phyloP scores from a whole-genome alignment of 2,797 vertebrate genomes.

The Petrocephalus schoutedeni region DNA sequence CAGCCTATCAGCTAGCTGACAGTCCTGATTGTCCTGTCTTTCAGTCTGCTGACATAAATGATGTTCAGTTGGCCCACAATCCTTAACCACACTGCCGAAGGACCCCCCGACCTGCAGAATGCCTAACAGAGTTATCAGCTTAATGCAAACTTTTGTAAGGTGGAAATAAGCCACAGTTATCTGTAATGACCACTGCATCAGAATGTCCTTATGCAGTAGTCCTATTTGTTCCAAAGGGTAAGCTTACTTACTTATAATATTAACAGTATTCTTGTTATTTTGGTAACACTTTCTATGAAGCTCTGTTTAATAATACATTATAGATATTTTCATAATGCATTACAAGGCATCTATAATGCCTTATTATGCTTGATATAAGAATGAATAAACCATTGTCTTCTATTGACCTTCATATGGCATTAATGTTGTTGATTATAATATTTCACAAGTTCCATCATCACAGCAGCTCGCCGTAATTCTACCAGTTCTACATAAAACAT shows the following conservation, averaged over 20 bases:
- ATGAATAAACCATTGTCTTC: not conserved
- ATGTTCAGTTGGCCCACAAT: constrained; percentile 38
- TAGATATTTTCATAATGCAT: not conserved
- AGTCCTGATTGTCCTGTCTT: constrained; percentile 44
- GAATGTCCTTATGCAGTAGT: not conserved
- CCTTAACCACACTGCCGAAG: constrained; percentile 19
- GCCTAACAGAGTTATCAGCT: not conserved
- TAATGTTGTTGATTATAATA: not conserved
- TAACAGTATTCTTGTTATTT: not conserved
- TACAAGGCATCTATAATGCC: not conserved
- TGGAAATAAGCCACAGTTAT: not conserved
- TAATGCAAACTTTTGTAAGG: not conserved
- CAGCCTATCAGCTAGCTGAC: constrained; percentile 41
- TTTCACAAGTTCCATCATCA: not conserved
- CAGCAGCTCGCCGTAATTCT: not conserved
- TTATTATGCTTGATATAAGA: not conserved
- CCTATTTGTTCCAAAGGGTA: not conserved
- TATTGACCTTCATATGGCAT: not conserved
- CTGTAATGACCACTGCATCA: not conserved
- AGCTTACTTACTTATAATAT: not conserved
- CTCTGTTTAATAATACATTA: not conserved
- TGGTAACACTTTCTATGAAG: not conserved
- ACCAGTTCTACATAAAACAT: not conserved
- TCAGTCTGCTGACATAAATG: constrained; percentile 40
- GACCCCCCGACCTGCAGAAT: not conserved